These are phyloP conservation scores for human (Homo sapiens) DNA, from an alignment of 2,113 vertebrate genomes.

Conservation along the genomic window GRCh38 chr4:128795001-128795500, in stretches of 20 bases:
- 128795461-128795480: not conserved
- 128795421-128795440: not conserved
- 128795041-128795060: too few relatives aligned
- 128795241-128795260: not conserved
- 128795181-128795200: not conserved
- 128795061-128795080: too few relatives aligned
- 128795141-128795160: too few relatives aligned
- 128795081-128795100: too few relatives aligned
- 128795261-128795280: not conserved
- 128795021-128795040: not conserved
- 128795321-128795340: not conserved
- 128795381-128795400: not conserved
- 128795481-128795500: not conserved
- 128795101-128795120: too few relatives aligned
- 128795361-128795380: not conserved
- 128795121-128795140: too few relatives aligned
- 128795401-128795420: constrained; percentile 19
- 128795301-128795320: not conserved
- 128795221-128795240: not conserved
- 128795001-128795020: not conserved
- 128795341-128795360: not conserved
- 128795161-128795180: not conserved
- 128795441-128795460: not conserved
- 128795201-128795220: not conserved
- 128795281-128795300: not conserved